Evolutionary conservation across 2,113 vertebrate genomes (phyloP).

Genomic region (Eolophus roseicapilla): DNA sequence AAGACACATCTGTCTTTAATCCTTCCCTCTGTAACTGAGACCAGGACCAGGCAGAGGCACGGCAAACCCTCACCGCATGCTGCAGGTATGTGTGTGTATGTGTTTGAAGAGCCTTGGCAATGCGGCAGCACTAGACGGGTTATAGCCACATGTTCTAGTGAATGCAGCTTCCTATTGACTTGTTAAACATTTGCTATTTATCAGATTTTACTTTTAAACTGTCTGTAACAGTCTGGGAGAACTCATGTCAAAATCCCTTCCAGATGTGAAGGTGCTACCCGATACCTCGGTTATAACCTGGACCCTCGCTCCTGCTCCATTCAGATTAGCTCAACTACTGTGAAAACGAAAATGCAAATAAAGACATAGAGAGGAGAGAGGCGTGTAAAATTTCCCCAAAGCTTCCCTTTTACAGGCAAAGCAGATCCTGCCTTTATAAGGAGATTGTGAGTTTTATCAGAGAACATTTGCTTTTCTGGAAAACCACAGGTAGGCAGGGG

Average conservation of each 20-base stretch:
- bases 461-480: background rate
- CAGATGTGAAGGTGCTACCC: conserved; percentile 68
- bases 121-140: background rate
- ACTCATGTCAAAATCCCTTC: conserved; percentile 65
- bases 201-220: conserved; percentile 57
- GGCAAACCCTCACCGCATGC: background rate
- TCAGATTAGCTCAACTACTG: conserved; percentile 15
- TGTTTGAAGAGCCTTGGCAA: background rate
- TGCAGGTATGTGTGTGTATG: background rate
- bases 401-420: conserved; percentile 49
- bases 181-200: conserved; percentile 63
- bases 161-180: conserved; percentile 62
- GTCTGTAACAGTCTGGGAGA: conserved; percentile 38
- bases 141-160: background rate
- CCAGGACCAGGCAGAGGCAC: background rate
- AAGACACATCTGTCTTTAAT: conserved; percentile 54
- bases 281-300: conserved; percentile 45
- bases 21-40: background rate
- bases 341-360: conserved; percentile 18
- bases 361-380: background rate
- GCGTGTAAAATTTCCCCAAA: background rate
- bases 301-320: background rate
- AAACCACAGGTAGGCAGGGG: background rate
- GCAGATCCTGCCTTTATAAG: conserved; percentile 40
- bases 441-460: conserved; percentile 19